These are phyloP conservation scores for Lasioglossum figueresi DNA, from an alignment of 2,888 invertebrate species.

Conservation along the genomic window DNA sequence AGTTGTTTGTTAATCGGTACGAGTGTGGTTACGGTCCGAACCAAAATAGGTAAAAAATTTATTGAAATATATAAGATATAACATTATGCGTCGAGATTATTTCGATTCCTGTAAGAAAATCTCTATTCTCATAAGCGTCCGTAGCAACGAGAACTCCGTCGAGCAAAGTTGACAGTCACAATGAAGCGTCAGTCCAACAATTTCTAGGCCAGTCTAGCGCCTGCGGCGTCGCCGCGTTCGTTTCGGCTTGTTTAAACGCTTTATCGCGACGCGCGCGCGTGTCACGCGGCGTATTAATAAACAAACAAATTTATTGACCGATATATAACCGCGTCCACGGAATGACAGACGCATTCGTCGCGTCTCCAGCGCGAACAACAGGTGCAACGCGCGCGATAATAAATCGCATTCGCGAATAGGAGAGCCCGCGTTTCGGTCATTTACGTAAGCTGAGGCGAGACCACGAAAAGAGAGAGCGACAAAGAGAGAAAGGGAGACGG, in stretches of 20 bases:
- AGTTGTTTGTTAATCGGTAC: too few species aligned
- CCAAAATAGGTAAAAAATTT: too few species aligned
- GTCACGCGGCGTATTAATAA: conserved; percentile 2
- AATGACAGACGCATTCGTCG: background rate
- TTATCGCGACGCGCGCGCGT: background rate
- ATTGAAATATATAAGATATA: too few species aligned
- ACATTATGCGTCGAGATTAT: too few species aligned
- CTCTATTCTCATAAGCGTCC: background rate
- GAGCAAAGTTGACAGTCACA: background rate
- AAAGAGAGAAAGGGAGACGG: background rate
- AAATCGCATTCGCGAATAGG: conserved; percentile 14
- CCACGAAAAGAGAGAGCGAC: conserved; percentile 1
- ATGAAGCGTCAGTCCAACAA: background rate
- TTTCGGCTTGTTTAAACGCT: background rate
- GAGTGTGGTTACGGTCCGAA: too few species aligned
- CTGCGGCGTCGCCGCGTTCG: background rate
- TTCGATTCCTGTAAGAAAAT: background rate
- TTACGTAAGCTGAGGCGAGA: conserved; percentile 27
- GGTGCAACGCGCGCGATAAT: conserved; percentile 33
- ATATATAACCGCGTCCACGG: background rate
- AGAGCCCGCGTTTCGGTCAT: background rate
- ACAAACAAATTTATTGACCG: background rate
- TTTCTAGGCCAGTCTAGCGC: background rate
- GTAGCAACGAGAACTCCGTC: background rate
- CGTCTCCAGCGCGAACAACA: conserved; percentile 29